Percentiles rank a stretch among this genome's conserved stretches.
phyloP scores from a whole-genome alignment of 2,888 invertebrate genomes.

The Polydrusus cervinus region DNA sequence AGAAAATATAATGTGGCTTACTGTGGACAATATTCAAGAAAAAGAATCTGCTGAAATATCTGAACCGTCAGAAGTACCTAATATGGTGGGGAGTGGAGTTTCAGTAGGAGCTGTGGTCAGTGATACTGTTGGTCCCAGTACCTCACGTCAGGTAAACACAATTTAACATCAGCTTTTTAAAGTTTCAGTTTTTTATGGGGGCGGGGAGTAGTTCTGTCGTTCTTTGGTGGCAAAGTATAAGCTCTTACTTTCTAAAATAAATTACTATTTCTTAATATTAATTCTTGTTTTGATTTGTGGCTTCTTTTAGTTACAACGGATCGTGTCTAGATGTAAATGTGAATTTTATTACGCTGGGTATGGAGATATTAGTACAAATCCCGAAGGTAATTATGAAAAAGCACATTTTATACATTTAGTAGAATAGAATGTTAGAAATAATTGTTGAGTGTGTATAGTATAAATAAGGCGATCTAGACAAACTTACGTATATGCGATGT shows the following conservation, averaged over 20 bases:
- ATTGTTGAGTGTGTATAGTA: no score
- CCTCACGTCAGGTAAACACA: slow-evolving; percentile 71
- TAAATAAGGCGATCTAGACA: no score
- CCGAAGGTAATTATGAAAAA: slow-evolving; percentile 67
- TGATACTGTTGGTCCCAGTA: slow-evolving; percentile 88
- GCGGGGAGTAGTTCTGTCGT: no score
- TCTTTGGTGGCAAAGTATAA: no score
- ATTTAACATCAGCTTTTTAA: no score
- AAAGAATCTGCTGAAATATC: slow-evolving; percentile 85
- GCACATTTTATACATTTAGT: no score
- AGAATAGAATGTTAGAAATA: no score
- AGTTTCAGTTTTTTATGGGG: no score
- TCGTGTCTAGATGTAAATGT: slow-evolving; percentile 97
- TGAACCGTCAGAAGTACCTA: slow-evolving; percentile 84
- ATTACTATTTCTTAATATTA: no score
- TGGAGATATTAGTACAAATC: slow-evolving; percentile 86
- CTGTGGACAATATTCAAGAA: slow-evolving; percentile 93
- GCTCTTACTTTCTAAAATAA: no score
- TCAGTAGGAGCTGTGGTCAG: slow-evolving; percentile 98
- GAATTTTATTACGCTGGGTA: slow-evolving; percentile 98
- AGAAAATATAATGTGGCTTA: slow-evolving; percentile 97
- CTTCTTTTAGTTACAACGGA: slow-evolving; percentile 87
- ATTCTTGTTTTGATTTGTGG: no score
- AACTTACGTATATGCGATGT: no score
- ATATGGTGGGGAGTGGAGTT: slow-evolving; percentile 94